A percentile compares a stretch with the other conserved stretches of the same genome.
Conservation (phyloP, 2,113 vertebrate species). For the Atlantisia rogersi region DNA sequence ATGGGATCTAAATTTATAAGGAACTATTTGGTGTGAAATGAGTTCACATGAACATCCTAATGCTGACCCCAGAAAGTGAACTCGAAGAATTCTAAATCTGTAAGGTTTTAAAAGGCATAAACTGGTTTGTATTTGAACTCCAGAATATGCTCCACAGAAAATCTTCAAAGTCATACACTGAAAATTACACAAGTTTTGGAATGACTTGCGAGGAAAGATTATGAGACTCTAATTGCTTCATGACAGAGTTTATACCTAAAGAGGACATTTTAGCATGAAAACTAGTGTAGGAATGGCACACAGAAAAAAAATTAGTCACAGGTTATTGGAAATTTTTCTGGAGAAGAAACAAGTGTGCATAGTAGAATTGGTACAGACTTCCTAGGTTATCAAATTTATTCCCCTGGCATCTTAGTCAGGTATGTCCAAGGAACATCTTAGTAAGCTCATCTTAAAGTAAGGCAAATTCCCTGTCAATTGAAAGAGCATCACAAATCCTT, state of each 20-base stretch:
- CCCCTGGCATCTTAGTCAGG: not conserved
- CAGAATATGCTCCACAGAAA: not conserved
- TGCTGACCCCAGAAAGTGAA: not conserved
- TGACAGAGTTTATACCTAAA: not conserved
- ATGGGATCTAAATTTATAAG: not conserved
- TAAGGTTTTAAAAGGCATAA: not conserved
- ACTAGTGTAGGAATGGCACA: not conserved
- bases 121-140: not conserved
- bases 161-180: not conserved
- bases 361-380: not conserved
- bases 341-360: not conserved
- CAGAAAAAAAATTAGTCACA: not conserved
- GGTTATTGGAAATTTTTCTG: not conserved
- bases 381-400: not conserved
- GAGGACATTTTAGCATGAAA: not conserved
- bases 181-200: conserved; percentile 14
- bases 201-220: not conserved
- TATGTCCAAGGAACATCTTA: not conserved
- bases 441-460: not conserved
- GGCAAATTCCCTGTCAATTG: not conserved
- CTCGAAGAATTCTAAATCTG: not conserved
- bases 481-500: not conserved
- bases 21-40: not conserved
- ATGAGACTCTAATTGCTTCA: not conserved
- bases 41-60: not conserved